phyloP scores from a whole-genome alignment of 2,888 invertebrate genomes.

The Dolomedes plantarius region DNA sequence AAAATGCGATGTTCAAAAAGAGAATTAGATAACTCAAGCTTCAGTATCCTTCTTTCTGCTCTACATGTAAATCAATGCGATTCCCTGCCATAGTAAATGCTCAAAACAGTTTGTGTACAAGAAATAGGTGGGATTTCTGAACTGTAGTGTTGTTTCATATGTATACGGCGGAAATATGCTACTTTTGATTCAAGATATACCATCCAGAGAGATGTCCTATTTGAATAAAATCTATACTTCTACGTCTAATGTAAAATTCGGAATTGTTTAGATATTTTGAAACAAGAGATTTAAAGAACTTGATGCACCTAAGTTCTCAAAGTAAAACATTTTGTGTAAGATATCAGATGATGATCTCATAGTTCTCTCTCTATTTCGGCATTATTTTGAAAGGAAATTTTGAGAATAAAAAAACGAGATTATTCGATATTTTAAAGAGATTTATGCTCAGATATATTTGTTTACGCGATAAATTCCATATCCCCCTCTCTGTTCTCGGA shows the following conservation, averaged over 20 bases:
- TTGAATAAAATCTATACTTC: constrained; percentile 34
- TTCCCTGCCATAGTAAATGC: background rate
- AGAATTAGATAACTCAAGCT: constrained; percentile 12
- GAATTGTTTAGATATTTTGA: constrained; percentile 23
- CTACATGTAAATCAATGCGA: constrained; percentile 36
- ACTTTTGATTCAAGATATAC: constrained; percentile 28
- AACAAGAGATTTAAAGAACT: background rate
- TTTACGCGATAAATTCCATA: no score
- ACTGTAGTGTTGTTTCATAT: constrained; percentile 18
- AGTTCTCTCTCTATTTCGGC: background rate
- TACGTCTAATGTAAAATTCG: background rate
- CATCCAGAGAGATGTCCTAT: background rate
- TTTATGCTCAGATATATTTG: no score
- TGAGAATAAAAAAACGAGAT: background rate
- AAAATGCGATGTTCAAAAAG: background rate
- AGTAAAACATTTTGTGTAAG: background rate
- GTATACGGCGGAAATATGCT: constrained; percentile 29
- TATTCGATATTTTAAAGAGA: no score
- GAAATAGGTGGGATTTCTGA: constrained; percentile 3
- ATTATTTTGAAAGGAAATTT: background rate
- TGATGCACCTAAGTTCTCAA: background rate
- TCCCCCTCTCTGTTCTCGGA: no score
- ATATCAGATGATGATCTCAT: background rate
- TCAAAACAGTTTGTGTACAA: background rate
- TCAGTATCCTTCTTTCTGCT: constrained; percentile 3